Evolutionary conservation across 2,113 vertebrate genomes (phyloP), one percentile per base, ranked within the genome.

Genomic region (Cacatua alba): DNA sequence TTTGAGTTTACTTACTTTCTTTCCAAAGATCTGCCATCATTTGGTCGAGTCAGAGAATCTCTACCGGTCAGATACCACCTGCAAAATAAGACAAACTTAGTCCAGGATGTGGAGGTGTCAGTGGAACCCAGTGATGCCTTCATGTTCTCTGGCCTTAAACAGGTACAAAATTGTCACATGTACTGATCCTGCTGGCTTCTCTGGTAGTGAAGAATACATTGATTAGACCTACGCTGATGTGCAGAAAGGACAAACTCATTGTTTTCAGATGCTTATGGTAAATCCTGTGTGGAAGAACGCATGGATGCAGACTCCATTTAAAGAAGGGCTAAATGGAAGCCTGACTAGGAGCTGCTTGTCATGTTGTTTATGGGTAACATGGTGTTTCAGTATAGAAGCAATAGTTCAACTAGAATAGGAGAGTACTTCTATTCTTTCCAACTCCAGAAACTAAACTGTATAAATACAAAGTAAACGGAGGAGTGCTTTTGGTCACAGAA

Each of bases 121-220:
- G 99, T 99, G 90, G 99, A 99, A 75, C 99, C 99, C 37, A 99
- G 99, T 11, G 99, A 99, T 67, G 99, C 99, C 78, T 99, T 99
- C 98, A 99, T 99, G 99, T 99, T 99, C 97, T 99, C 99, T 57
- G 99, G 99, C 84, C 99, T 99, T 77, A 99, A 99, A 93, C 99
- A 99, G 99, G 99, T 99, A 97, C 37, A n/a, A 51, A 86, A 44
- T 31, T 51, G 17, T 74, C 31, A 62, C 41, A 8, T 43, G 13
- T 26, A 2, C 51, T 57, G 37, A 46, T 79, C 48, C 20, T 86
- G 10, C 39, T 79, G 31, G 9, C 46, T 92, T 85, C 31, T 53
- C 63, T 91, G 71, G 7, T 70, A 59, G n/a, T 13, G 60, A 85
- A 65, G 63, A 68, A 44, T 37, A 15, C 2, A 1, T 78, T 51